phyloP scores from a whole-genome alignment of 2,113 vertebrate species.

The Poeciliopsis turrubarensis region DNA sequence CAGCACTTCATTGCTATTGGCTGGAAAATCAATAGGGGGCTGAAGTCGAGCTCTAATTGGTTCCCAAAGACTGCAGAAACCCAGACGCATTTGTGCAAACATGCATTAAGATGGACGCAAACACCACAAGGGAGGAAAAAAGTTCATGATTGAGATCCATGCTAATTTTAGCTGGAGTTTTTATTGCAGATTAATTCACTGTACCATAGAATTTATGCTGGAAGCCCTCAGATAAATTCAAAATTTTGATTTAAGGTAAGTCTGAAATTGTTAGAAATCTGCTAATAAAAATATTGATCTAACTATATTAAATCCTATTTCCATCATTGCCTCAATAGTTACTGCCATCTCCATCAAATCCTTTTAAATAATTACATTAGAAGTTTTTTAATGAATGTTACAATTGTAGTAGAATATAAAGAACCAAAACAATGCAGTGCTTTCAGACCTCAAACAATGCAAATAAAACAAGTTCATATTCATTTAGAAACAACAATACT shows the following conservation, averaged over 20 bases:
- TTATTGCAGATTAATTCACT: constrained; percentile 30
- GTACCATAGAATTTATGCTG: neutral
- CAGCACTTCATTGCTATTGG: constrained; percentile 70
- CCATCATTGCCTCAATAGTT: no score
- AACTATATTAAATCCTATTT: no score
- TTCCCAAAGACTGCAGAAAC: constrained; percentile 54
- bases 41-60: constrained; percentile 62
- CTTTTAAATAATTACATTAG: no score
- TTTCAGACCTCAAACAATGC: no score
- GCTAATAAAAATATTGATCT: no score
- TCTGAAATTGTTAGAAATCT: no score
- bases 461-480: no score
- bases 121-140: constrained; percentile 43
- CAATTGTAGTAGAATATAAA: no score
- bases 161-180: constrained; percentile 57
- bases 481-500: no score
- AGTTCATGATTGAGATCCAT: constrained; percentile 49
- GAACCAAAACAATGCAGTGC: no score
- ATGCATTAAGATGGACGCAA: constrained; percentile 39
- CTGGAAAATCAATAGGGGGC: constrained; percentile 71
- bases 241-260: neutral
- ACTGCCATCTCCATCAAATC: no score
- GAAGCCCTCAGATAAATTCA: constrained; percentile 16
- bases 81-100: constrained; percentile 27
- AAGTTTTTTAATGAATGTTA: no score